A percentile compares a stretch with the other conserved stretches of the same genome.
phyloP scores from a whole-genome alignment of 2,888 invertebrate genomes.

The Dioctria rufipes region DNA sequence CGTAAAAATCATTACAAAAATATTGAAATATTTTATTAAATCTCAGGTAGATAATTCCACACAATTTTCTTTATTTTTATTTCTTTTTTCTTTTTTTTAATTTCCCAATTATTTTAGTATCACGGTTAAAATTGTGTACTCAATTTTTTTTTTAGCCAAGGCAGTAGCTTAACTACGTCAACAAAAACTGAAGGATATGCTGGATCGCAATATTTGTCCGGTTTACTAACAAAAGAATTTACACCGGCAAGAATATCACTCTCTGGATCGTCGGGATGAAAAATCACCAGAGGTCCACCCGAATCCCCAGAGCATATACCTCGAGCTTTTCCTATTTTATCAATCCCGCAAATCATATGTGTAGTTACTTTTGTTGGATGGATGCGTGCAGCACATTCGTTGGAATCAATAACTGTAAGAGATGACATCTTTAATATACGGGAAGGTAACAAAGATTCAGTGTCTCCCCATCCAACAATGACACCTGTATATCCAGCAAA shows the following conservation, averaged over 20 bases:
- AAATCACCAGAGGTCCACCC: neutral
- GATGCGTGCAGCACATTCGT: neutral
- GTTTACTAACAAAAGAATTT: neutral
- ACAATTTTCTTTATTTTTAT: no score
- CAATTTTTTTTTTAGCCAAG: neutral
- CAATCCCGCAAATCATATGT: slow-evolving; percentile 16
- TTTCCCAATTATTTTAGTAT: no score
- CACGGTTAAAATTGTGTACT: no score
- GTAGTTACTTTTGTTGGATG: neutral
- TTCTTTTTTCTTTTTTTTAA: no score
- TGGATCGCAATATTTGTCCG: neutral
- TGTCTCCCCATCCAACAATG: slow-evolving; percentile 1
- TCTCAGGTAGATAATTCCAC: no score
- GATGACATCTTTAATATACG: neutral
- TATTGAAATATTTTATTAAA: no score
- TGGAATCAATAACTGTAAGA: neutral
- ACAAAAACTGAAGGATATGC: neutral
- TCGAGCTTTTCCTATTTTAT: neutral
- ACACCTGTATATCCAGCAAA: neutral
- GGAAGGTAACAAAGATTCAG: neutral
- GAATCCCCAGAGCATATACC: neutral
- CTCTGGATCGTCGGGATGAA: neutral
- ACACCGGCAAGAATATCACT: neutral
- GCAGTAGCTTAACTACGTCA: neutral
- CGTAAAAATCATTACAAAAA: no score